phyloP scores from a whole-genome alignment of 64 coral and sea anemone species.

The Pocillopora verrucosa region DNA sequence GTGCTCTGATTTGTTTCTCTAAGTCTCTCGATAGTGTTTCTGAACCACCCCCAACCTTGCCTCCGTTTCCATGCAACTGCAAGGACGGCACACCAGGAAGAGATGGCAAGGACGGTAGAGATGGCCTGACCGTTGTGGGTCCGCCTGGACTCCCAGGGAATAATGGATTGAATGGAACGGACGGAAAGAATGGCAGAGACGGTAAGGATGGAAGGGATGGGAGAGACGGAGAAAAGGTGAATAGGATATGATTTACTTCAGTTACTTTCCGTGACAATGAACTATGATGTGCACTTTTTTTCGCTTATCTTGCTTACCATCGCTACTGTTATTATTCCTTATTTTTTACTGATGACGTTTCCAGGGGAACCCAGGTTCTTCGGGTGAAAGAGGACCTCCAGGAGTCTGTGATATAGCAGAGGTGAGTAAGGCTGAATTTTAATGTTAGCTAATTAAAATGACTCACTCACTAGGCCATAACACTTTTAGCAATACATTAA shows the following conservation, averaged over 20 bases:
- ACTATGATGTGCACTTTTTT: no score
- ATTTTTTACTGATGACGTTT: background rate
- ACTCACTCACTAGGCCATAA: no score
- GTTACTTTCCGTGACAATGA: background rate
- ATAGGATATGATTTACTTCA: background rate
- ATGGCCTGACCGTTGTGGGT: slow-evolving; percentile 55
- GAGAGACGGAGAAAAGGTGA: slow-evolving; percentile 49
- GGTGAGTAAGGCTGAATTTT: background rate
- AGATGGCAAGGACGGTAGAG: slow-evolving; percentile 63
- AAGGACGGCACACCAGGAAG: slow-evolving; percentile 58
- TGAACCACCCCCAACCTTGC: slow-evolving; percentile 50
- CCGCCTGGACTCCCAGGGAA: slow-evolving; percentile 47
- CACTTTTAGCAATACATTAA: no score
- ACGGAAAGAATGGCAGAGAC: slow-evolving; percentile 63
- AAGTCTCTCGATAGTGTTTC: background rate
- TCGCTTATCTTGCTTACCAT: no score
- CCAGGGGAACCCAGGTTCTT: slow-evolving; percentile 2
- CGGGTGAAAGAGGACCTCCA: slow-evolving; percentile 5
- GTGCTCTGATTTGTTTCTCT: background rate
- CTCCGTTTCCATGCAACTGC: slow-evolving; percentile 36
- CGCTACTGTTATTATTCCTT: no score
- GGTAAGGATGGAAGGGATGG: slow-evolving; percentile 44
- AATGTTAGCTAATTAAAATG: no score
- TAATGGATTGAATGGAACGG: slow-evolving; percentile 58
- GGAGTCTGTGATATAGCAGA: slow-evolving; percentile 18